Percentiles rank a stretch among this genome's conserved stretches.
These are phyloP conservation scores for Jaculus jaculus DNA, from an alignment of 2,113 vertebrate species.

Conservation along the genomic window DNA sequence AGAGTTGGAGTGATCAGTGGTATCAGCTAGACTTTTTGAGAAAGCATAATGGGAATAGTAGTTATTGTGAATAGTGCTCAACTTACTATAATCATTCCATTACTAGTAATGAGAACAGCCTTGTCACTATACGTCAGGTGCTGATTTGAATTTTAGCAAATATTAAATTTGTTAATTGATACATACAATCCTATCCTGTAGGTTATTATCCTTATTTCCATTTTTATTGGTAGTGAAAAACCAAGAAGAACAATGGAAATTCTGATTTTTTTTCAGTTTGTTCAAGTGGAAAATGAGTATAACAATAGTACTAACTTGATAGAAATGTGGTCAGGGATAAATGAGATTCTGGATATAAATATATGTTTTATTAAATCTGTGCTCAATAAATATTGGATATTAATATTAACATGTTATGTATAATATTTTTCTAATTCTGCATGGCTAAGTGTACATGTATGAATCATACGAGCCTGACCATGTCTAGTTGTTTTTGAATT, in stretches of 20 bases:
- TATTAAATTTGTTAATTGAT: not conserved
- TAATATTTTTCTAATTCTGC: not conserved
- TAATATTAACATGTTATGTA: not conserved
- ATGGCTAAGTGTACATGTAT: not conserved
- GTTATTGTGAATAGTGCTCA: not conserved
- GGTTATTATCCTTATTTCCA: not conserved
- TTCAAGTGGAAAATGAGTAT: not conserved
- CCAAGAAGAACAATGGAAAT: not conserved
- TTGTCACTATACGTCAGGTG: not conserved
- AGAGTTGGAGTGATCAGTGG: not conserved
- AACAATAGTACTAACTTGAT: not conserved
- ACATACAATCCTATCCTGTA: not conserved
- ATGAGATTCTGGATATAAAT: not conserved
- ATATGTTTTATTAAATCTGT: constrained; percentile 2
- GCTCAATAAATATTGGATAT: not conserved
- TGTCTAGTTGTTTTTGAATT: not conserved
- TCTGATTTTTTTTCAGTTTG: not conserved
- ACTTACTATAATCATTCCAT: not conserved
- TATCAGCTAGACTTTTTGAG: not conserved
- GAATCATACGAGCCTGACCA: not conserved
- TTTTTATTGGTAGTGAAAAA: constrained; percentile 17
- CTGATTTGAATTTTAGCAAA: not conserved
- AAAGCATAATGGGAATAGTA: not conserved
- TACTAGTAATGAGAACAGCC: not conserved
- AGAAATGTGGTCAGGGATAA: not conserved